A percentile compares a stretch with the other conserved stretches of the same genome.
Evolutionary conservation across 2,888 invertebrate species (phyloP).

Genomic region (Anaspis maculata): DNA sequence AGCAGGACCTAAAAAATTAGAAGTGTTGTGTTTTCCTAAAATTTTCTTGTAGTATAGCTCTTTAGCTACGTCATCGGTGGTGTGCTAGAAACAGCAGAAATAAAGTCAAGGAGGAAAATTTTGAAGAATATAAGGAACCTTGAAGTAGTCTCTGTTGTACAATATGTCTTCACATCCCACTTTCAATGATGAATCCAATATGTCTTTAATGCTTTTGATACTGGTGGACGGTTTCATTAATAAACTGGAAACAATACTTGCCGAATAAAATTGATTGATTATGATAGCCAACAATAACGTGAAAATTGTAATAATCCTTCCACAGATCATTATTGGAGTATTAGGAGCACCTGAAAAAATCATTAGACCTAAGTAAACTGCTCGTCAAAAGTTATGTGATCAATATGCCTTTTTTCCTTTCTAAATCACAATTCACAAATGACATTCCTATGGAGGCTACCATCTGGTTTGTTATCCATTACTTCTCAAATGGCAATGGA

Average conservation of each 20-base stretch:
- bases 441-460: no score
- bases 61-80: conserved; percentile 47
- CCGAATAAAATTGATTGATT: conserved; percentile 60
- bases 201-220: conserved; percentile 49
- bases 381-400: no score
- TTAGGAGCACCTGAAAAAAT: conserved; percentile 23
- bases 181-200: conserved; percentile 49
- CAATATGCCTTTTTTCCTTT: no score
- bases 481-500: no score
- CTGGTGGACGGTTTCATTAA: conserved; percentile 52
- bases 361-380: no score
- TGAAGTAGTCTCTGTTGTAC: conserved; percentile 54
- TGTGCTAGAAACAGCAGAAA: conserved; percentile 17
- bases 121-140: conserved; percentile 26
- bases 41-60: conserved; percentile 54
- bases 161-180: conserved; percentile 54
- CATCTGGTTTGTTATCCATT: no score
- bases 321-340: conserved; percentile 24
- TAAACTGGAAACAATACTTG: conserved; percentile 55
- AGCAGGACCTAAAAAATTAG: conserved; percentile 25
- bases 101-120: background rate
- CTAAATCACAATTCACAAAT: no score
- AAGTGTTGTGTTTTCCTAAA: conserved; percentile 15
- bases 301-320: conserved; percentile 26
- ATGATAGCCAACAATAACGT: conserved; percentile 33